Evolutionary conservation across 1,140 invertebrate genomes (phyloP).

Genomic region (Drosophila virilis): DNA sequence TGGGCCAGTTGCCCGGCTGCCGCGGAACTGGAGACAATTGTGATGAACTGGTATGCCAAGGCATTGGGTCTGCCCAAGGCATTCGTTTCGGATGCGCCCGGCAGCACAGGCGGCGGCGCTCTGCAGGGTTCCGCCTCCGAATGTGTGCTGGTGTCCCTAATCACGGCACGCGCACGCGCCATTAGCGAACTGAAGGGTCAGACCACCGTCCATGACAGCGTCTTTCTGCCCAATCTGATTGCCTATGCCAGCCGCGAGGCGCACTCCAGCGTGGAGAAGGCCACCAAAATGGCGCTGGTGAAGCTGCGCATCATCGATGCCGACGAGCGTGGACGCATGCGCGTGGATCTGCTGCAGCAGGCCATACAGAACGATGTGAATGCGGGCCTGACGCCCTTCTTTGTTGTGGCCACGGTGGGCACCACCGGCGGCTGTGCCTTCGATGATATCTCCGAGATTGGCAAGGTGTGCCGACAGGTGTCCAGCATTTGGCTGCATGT

Average conservation of each 20-base stretch:
- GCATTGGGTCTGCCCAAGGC: slow-evolving; percentile 86
- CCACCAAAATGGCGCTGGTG: slow-evolving; percentile 95
- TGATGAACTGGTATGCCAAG: slow-evolving; percentile 88
- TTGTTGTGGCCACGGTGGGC: slow-evolving; percentile 92
- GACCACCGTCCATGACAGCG: slow-evolving; percentile 86
- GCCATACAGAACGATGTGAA: slow-evolving; percentile 91
- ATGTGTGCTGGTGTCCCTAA: slow-evolving; percentile 92
- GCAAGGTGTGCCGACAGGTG: slow-evolving; percentile 90
- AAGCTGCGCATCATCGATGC: slow-evolving; percentile 94
- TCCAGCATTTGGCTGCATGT: slow-evolving; percentile 89
- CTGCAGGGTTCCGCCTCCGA: slow-evolving; percentile 93
- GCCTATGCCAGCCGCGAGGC: slow-evolving; percentile 92
- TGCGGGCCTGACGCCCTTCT: slow-evolving; percentile 94
- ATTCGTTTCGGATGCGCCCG: slow-evolving; percentile 85
- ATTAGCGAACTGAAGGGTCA: slow-evolving; percentile 88
- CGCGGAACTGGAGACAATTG: slow-evolving; percentile 93
- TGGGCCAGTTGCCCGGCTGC: slow-evolving; percentile 95
- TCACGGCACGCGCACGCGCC: slow-evolving; percentile 91
- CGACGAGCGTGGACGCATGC: slow-evolving; percentile 91
- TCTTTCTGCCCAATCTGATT: slow-evolving; percentile 93
- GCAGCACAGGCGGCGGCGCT: slow-evolving; percentile 90
- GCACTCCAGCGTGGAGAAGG: slow-evolving; percentile 97
- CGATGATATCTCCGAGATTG: slow-evolving; percentile 92
- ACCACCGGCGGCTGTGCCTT: slow-evolving; percentile 93
- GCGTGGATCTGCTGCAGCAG: slow-evolving; percentile 89